Conservation (phyloP, 2,888 invertebrate species). For the Cyclophora albipunctata region DNA sequence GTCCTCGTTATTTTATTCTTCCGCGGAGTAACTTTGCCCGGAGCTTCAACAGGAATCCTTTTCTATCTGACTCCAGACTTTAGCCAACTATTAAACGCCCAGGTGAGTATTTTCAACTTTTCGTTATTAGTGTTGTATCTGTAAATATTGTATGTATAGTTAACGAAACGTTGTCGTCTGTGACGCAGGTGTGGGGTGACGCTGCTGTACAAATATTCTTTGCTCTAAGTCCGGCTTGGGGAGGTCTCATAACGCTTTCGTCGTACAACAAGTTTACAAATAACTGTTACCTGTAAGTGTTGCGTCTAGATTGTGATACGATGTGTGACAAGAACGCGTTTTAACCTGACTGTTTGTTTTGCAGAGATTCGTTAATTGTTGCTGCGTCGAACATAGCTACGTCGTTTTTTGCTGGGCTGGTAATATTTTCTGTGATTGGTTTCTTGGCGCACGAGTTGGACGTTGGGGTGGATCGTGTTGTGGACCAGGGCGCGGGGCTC, state of each 20-base stretch:
- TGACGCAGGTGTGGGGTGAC: constrained; percentile 83
- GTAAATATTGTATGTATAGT: background rate
- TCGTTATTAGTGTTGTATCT: background rate
- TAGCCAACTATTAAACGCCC: constrained; percentile 81
- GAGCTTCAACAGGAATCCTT: constrained; percentile 84
- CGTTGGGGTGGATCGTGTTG: constrained; percentile 80
- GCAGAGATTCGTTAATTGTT: constrained; percentile 83
- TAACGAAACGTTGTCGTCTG: background rate
- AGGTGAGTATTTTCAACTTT: constrained; percentile 46
- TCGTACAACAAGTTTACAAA: constrained; percentile 91
- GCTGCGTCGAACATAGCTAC: constrained; percentile 85
- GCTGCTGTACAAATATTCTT: constrained; percentile 92
- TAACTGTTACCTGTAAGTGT: constrained; percentile 83
- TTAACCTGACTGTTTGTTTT: constrained; percentile 18
- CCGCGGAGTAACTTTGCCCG: constrained; percentile 86
- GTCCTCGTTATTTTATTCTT: constrained; percentile 84
- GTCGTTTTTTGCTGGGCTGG: constrained; percentile 86
- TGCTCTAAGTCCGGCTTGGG: constrained; percentile 90
- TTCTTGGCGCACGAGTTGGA: constrained; percentile 85
- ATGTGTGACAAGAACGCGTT: background rate
- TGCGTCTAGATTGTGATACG: background rate
- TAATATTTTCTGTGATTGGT: constrained; percentile 88
- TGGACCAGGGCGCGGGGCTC: constrained; percentile 85
- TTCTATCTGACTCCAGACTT: constrained; percentile 89
- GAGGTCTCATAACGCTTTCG: constrained; percentile 88